phyloP scores from a whole-genome alignment of 2,797 vertebrate species.

The Hippocampus kuda region DNA sequence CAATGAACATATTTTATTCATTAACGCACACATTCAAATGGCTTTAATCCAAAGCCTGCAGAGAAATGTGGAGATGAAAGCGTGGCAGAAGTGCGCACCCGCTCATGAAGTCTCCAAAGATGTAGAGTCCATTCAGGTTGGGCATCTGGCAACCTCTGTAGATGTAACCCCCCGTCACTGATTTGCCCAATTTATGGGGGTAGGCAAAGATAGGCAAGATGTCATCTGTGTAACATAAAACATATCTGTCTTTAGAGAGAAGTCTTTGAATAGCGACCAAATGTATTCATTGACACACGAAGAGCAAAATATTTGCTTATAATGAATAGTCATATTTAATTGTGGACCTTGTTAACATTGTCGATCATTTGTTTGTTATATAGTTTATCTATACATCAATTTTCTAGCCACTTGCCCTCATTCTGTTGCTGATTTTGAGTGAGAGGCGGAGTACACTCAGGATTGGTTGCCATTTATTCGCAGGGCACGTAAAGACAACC shows the following conservation, averaged over 20 bases:
- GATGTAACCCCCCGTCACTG: conserved; percentile 76
- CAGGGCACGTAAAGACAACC: no score
- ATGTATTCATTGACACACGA: neutral
- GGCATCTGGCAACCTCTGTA: conserved; percentile 79
- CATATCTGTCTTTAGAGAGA: no score
- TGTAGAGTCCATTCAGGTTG: conserved; percentile 74
- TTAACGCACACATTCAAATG: neutral
- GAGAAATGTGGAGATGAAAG: neutral
- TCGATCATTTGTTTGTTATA: neutral
- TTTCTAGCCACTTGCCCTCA: neutral
- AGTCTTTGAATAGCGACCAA: neutral
- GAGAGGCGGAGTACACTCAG: neutral
- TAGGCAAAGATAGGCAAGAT: conserved; percentile 76
- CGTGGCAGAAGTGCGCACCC: conserved; percentile 54
- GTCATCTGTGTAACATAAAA: conserved; percentile 58
- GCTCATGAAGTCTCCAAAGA: conserved; percentile 81
- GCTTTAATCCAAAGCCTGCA: neutral
- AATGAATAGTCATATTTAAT: no score
- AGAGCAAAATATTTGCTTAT: neutral
- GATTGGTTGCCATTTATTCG: neutral
- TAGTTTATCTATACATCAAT: neutral
- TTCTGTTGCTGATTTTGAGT: no score
- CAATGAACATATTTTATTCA: conserved; percentile 9
- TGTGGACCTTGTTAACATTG: no score
- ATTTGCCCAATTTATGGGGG: conserved; percentile 74